Evolutionary conservation across 2,113 vertebrate genomes (phyloP).

Genomic region (Mellivora capensis): DNA sequence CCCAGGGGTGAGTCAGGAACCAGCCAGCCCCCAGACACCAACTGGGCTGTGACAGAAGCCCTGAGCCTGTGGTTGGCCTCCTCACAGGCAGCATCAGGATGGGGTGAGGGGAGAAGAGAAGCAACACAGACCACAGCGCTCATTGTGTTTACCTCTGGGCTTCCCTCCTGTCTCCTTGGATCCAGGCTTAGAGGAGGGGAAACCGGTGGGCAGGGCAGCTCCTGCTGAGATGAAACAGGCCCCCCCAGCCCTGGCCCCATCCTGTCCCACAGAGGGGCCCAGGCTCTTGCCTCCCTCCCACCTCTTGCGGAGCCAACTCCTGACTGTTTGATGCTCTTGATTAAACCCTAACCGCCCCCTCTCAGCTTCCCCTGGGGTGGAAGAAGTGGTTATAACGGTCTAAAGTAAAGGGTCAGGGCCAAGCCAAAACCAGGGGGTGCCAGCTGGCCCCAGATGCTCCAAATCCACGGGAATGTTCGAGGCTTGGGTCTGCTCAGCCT

Average conservation of each 20-base stretch:
- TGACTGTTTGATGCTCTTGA: neutral
- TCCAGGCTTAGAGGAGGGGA: neutral
- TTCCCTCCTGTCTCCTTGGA: conserved; percentile 21
- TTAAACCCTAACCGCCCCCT: neutral
- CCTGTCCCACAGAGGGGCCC: neutral
- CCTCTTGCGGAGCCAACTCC: neutral
- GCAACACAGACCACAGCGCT: neutral
- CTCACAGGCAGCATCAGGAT: neutral
- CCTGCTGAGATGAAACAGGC: conserved; percentile 26
- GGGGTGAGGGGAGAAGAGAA: neutral
- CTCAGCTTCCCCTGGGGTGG: neutral
- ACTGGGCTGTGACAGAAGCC: neutral
- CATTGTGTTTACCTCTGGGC: conserved; percentile 18
- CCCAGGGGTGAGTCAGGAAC: conserved; percentile 29
- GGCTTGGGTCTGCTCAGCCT: neutral
- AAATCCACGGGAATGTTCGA: neutral
- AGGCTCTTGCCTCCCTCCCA: neutral
- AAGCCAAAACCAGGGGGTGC: neutral
- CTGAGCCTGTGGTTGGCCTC: neutral
- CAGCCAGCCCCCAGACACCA: neutral
- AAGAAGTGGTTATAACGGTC: conserved; percentile 21
- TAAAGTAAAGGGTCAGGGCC: neutral
- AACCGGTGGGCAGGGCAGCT: neutral
- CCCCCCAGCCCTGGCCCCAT: neutral
- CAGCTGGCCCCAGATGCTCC: neutral